A percentile compares a stretch with the other conserved stretches of the same genome.
phyloP scores from a whole-genome alignment of 2,888 invertebrate genomes.

The Mallateleia sp. region DNA sequence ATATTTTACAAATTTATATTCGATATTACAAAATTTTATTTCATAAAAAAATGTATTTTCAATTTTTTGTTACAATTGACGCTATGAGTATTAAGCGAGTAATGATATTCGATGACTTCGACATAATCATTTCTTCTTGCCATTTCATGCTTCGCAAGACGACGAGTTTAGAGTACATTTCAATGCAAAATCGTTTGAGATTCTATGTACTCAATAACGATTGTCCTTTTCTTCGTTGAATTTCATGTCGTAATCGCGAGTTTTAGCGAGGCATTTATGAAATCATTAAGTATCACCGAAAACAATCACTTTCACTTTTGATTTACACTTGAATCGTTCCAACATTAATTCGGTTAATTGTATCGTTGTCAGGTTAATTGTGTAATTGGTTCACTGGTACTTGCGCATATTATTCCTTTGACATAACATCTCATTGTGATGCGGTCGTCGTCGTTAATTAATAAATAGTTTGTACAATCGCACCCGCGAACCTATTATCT shows the following conservation, averaged over 20 bases:
- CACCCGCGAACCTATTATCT: conserved; percentile 41
- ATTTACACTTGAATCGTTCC: conserved; percentile 41
- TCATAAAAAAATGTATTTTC: too few relatives aligned
- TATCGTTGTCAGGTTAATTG: not conserved
- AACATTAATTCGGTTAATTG: conserved; percentile 27
- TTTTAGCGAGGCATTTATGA: conserved; percentile 41
- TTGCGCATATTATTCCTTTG: not conserved
- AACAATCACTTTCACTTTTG: conserved; percentile 42
- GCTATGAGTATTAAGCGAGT: not conserved
- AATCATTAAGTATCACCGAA: conserved; percentile 75
- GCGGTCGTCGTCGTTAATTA: conserved; percentile 14
- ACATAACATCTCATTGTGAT: conserved; percentile 1
- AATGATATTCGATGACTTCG: conserved; percentile 32
- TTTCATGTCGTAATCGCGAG: conserved; percentile 17
- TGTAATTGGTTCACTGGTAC: not conserved
- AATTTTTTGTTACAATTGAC: not conserved
- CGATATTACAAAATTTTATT: too few relatives aligned
- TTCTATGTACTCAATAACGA: too few relatives aligned
- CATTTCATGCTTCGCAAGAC: conserved; percentile 7
- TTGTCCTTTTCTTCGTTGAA: too few relatives aligned
- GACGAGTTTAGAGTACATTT: conserved; percentile 47
- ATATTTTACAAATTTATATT: not conserved
- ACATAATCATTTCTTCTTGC: conserved; percentile 34
- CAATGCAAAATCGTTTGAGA: conserved; percentile 44
- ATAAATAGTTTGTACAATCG: conserved; percentile 38